Evolutionary conservation across 2,888 invertebrate genomes (phyloP), one percentile per base, ranked within the genome.

Genomic region (Amphimallon solstitiale): DNA sequence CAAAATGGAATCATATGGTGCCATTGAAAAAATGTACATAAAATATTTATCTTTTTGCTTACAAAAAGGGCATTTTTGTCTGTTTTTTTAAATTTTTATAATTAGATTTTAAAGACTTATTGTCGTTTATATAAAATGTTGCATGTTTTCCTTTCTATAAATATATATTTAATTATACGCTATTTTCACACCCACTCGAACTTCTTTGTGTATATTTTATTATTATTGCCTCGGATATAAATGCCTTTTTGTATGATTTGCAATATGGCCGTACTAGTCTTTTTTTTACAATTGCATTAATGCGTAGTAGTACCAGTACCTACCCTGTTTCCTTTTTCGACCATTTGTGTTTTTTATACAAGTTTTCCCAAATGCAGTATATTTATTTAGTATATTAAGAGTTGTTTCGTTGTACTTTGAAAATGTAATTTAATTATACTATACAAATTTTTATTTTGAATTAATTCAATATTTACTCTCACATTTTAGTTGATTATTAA

Each of bases 1-100:
- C 29, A 29, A 73, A 75, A 78, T 78, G 77, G 78, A 78, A 79
- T 79, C 79, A 74, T 73, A 78, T 76, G 78, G 78, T 79, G 79
- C 79, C 79, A 79, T 79, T 76, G 68, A 73, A 70, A 70, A 73
- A 71, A 72, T 69, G 68, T 72, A 65, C 70, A 67, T 68, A 67
- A 69, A 67, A 75, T 75, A 76, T 71, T 76, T 76, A 77, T 78
- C 76, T 75, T 74, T 74, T 72, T 70, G 76, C 75, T 74, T 75
- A 74, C 48, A 60, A 67, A 67, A 63, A 71, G 74, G 74, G 73
- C 75, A 75, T 76, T 74, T 71, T 75, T 75, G 71, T 74, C 71
- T 70, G 67, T 72, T 74, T 74, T 61, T 49, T 74, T 74, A 70
- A 68, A 71, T 71, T 66, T 70, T 67, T 69, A 71, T 68, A 43